A percentile compares a stretch with the other conserved stretches of the same genome.
Evolutionary conservation across 92 coral and sea anemone species (phyloP).

Genomic region (Heteractis magnifica): DNA sequence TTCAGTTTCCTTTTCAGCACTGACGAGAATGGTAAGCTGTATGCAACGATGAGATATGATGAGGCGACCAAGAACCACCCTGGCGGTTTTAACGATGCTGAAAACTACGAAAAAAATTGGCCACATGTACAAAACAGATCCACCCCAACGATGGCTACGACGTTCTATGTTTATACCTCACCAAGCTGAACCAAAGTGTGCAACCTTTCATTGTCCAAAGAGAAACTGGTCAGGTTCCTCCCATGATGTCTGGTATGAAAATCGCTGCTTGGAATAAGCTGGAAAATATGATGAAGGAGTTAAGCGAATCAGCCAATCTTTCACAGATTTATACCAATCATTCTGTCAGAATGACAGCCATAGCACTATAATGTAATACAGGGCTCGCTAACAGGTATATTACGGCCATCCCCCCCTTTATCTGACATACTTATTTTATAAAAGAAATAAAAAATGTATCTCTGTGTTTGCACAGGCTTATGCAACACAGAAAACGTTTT

Average conservation of each 20-base stretch:
- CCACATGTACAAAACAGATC: conserved; percentile 33
- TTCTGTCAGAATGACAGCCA: too few relatives aligned
- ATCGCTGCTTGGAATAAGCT: too few relatives aligned
- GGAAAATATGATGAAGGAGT: not conserved
- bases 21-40: conserved; percentile 14
- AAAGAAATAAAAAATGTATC: too few relatives aligned
- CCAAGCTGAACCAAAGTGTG: conserved; percentile 43
- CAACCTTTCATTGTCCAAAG: conserved; percentile 33
- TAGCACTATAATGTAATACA: too few relatives aligned
- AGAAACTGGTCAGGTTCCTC: conserved; percentile 22
- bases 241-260: conserved; percentile 16
- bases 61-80: conserved; percentile 42
- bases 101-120: conserved; percentile 29
- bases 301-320: not conserved
- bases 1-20: conserved; percentile 15
- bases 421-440: too few relatives aligned
- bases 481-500: too few relatives aligned
- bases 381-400: too few relatives aligned
- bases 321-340: not conserved
- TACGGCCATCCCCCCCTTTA: too few relatives aligned
- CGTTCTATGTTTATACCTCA: conserved; percentile 10
- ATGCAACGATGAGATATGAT: conserved; percentile 37
- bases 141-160: conserved; percentile 40
- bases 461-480: too few relatives aligned
- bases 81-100: conserved; percentile 30